Percentiles rank a stretch among this genome's conserved stretches.
Conservation (phyloP, 2,888 invertebrate genomes). For the Cynaeus angustus region DNA sequence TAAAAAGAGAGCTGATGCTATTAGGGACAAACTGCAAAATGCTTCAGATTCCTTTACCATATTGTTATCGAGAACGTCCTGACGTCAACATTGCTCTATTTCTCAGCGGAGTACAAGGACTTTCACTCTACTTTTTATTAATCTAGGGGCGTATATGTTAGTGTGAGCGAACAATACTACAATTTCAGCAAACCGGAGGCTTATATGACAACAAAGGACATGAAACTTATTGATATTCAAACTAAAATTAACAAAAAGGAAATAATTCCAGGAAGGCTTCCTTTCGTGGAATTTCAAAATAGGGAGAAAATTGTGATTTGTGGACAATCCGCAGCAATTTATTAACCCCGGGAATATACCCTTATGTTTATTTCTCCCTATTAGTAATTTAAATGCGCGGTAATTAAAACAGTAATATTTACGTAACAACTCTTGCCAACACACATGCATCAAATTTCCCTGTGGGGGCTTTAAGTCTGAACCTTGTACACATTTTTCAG, state of each 20-base stretch:
- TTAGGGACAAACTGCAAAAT: slow-evolving; percentile 43
- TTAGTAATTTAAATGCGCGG: slow-evolving; percentile 26
- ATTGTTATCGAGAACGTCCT: slow-evolving; percentile 47
- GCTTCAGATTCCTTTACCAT: slow-evolving; percentile 43
- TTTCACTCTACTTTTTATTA: slow-evolving; percentile 25
- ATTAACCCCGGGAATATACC: slow-evolving; percentile 2
- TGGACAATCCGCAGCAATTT: not conserved
- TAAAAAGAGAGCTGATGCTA: slow-evolving; percentile 43
- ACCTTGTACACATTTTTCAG: slow-evolving; percentile 16
- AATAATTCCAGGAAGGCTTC: too few relatives aligned
- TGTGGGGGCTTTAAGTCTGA: slow-evolving; percentile 3
- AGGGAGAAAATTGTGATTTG: slow-evolving; percentile 1
- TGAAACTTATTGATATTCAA: not conserved
- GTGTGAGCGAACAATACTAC: too few relatives aligned
- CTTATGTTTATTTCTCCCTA: slow-evolving; percentile 17
- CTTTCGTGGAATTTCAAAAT: not conserved
- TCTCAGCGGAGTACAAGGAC: slow-evolving; percentile 16
- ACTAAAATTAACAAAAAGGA: too few relatives aligned
- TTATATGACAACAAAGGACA: too few relatives aligned
- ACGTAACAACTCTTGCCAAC: slow-evolving; percentile 1
- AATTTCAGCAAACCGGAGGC: too few relatives aligned
- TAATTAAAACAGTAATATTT: slow-evolving; percentile 30
- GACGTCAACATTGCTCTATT: slow-evolving; percentile 39
- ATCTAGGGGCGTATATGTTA: too few relatives aligned
- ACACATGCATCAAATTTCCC: slow-evolving; percentile 28